phyloP scores from a whole-genome alignment of 2,797 vertebrate species.

The Malurus splendens region DNA sequence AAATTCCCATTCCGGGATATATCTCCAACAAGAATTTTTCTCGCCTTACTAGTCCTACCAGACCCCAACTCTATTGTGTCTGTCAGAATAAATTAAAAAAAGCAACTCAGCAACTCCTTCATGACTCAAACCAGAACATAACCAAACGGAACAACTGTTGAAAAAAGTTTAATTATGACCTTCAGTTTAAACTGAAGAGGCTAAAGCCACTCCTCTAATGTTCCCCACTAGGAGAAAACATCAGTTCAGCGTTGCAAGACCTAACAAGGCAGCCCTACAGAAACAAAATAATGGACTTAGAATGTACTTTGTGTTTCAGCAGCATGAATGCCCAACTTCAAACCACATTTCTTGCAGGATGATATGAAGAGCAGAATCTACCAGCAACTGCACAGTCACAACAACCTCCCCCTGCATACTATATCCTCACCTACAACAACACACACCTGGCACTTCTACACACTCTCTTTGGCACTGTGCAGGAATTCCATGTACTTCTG shows the following conservation, averaged over 20 bases:
- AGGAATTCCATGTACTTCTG: accelerated
- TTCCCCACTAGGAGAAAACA: not conserved
- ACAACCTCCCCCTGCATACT: not conserved
- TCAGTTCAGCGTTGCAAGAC: not conserved
- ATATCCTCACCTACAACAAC: accelerated
- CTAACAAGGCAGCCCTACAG: not conserved
- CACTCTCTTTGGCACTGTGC: not conserved
- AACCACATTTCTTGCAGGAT: not conserved
- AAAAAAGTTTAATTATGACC: not conserved
- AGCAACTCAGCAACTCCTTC: not conserved
- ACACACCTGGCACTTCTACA: not conserved
- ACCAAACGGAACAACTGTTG: not conserved
- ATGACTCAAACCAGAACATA: not conserved
- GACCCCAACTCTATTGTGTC: not conserved
- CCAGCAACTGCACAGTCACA: not conserved
- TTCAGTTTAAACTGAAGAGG: not conserved
- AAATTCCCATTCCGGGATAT: not conserved
- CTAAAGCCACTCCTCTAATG: not conserved
- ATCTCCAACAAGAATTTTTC: not conserved
- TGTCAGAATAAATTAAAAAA: not conserved
- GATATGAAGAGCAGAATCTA: not conserved
- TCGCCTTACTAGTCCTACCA: not conserved
- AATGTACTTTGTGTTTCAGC: not conserved
- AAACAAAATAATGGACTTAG: not conserved
- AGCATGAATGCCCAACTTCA: not conserved